Conservation (phyloP, 1,140 invertebrate species). For the Scylla paramamosain region DNA sequence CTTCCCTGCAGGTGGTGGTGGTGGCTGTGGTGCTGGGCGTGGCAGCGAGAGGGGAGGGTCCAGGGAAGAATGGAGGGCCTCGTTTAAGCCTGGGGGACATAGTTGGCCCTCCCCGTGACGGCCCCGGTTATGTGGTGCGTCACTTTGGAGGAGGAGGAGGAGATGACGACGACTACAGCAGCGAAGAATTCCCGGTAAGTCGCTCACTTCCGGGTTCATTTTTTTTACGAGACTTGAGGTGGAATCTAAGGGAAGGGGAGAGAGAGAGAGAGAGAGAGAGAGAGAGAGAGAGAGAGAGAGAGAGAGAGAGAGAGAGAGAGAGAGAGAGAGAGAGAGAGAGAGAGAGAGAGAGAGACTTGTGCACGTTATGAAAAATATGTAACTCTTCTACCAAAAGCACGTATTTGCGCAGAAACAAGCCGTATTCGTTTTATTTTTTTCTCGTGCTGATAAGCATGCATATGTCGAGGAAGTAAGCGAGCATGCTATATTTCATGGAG, state of each 20-base stretch:
- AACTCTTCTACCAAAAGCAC: too few species aligned
- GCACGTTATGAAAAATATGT: background rate
- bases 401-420: too few species aligned
- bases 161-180: background rate
- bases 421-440: too few species aligned
- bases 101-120: background rate
- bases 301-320: constrained; percentile 14
- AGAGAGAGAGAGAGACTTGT: background rate
- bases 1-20: background rate
- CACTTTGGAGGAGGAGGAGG: background rate
- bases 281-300: constrained; percentile 31
- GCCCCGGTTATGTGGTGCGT: background rate
- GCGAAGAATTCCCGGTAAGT: constrained; percentile 1
- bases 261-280: background rate
- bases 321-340: constrained; percentile 44
- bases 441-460: too few species aligned
- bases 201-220: background rate
- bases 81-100: background rate
- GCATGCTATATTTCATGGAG: too few species aligned
- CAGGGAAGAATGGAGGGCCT: background rate
- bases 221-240: background rate
- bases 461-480: too few species aligned
- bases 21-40: background rate
- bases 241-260: background rate
- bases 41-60: too few species aligned